Base-by-base conservation (phyloP, 1,140 invertebrate species). In the Lordiphosa stackelbergi region DNA sequence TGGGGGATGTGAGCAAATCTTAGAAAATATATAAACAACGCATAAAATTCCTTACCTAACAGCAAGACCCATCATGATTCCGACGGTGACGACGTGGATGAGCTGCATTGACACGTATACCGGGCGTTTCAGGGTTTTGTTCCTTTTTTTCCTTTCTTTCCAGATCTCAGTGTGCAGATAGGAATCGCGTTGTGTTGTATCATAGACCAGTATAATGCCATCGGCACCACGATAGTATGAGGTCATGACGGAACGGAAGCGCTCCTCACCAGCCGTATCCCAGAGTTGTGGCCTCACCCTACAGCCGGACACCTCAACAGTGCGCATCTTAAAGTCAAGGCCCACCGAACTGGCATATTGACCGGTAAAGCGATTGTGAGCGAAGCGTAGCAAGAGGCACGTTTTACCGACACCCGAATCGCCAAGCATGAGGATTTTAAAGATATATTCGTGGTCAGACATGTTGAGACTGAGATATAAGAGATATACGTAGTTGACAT, bases 211-310 rank as follows among this genome's bases (percentile, higher is more conserved):
- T 0, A 77, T 28, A 1, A 72, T 35, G 6, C 73, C 73, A 11
- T 77, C 47, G 3, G 53, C 63, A 0, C 28, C 16, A 0, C 58
- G 51, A 37, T 63, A 75, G 1, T 71, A 75, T 0, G 10, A 0
- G 8, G 22, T 37, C 8, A 56, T 5, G 5, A 75, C 1, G 1
- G 52, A 24, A 4, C 35, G 54, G 10, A 58, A 75, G 1, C 73
- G 72, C 11, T 75, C 68, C 47, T 56, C 66, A 8, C 72, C 72
- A 2, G 72, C 37, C 0, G 72, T 54, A 35, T 75, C 66, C 66
- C 73, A 75, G 0, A 75, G 40, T 8, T 68, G 58, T 0, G 77
- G 43, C 36, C 35, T 31, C 8, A 75, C 42, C 16, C 1, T 0
- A 0, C 22, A 5, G 0, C 73, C 73, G 12, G 46, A 35, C 6